Evolutionary conservation across 2,113 vertebrate genomes (phyloP).

Genomic region (Mola mola): DNA sequence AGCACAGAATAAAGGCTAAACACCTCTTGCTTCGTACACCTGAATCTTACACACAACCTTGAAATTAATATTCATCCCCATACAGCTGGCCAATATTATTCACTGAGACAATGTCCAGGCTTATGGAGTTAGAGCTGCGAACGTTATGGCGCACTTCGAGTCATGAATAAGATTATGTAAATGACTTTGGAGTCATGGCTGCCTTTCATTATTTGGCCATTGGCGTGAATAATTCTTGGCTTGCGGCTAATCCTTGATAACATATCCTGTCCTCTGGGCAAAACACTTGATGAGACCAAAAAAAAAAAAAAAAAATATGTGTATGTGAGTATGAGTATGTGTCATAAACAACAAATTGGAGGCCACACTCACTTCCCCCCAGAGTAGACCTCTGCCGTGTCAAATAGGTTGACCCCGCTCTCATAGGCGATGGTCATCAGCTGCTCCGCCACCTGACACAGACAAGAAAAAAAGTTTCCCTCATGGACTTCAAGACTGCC

Average conservation of each 20-base stretch:
- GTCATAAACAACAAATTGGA: constrained; percentile 22
- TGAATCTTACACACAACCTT: constrained; percentile 38
- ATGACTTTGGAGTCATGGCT: constrained; percentile 31
- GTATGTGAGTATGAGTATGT: not conserved
- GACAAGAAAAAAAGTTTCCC: constrained; percentile 5
- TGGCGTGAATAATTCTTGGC: constrained; percentile 35
- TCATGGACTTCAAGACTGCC: not conserved
- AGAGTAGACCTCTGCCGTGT: constrained; percentile 95
- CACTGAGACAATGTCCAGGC: constrained; percentile 13
- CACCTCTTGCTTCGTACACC: not conserved
- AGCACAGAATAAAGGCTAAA: constrained; percentile 25
- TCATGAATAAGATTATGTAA: constrained; percentile 56
- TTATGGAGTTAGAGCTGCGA: constrained; percentile 13
- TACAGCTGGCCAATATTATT: constrained; percentile 30
- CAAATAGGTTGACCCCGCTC: constrained; percentile 96
- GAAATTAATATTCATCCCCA: constrained; percentile 50
- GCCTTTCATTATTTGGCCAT: constrained; percentile 15
- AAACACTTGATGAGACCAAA: constrained; percentile 11
- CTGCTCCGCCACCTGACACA: constrained; percentile 91
- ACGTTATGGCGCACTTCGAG: constrained; percentile 41
- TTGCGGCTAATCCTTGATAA: constrained; percentile 30
- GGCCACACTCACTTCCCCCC: constrained; percentile 89
- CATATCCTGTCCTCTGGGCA: not conserved
- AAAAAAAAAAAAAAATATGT: not conserved
- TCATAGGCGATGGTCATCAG: constrained; percentile 98